phyloP scores from a whole-genome alignment of 1,140 invertebrate genomes.

The Calliphora vicina region DNA sequence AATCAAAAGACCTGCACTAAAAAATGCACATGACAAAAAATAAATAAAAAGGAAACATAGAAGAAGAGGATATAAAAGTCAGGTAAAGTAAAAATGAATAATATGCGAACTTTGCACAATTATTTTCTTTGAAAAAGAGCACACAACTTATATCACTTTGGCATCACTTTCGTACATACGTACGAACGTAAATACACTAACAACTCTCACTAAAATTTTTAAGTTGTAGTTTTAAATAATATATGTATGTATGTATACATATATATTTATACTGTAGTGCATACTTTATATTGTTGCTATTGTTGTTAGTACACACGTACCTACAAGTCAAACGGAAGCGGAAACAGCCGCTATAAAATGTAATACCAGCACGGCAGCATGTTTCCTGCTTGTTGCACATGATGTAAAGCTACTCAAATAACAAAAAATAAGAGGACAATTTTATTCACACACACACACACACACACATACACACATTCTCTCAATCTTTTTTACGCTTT shows the following conservation, averaged over 20 bases:
- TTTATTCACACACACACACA: neutral
- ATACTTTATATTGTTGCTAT: neutral
- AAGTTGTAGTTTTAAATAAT: slow-evolving; percentile 8
- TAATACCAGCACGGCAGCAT: slow-evolving; percentile 31
- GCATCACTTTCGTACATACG: neutral
- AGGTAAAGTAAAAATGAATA: neutral
- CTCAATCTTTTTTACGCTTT: neutral
- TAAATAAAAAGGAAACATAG: neutral
- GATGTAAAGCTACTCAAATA: slow-evolving; percentile 33
- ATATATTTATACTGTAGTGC: neutral
- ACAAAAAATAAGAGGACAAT: neutral
- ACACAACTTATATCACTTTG: neutral
- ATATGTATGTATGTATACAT: too few relatives aligned
- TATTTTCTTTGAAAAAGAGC: neutral
- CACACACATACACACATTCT: neutral
- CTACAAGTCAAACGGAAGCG: slow-evolving; percentile 33
- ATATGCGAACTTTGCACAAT: slow-evolving; percentile 25
- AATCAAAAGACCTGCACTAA: neutral
- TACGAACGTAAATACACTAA: too few relatives aligned
- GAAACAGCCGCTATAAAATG: slow-evolving; percentile 33
- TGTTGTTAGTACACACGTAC: slow-evolving; percentile 10
- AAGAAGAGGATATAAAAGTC: neutral
- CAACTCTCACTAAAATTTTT: neutral
- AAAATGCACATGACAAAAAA: neutral
- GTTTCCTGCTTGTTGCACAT: slow-evolving; percentile 34